phyloP scores from a whole-genome alignment of 2,797 vertebrate species.

The Pteronotus mesoamericanus region DNA sequence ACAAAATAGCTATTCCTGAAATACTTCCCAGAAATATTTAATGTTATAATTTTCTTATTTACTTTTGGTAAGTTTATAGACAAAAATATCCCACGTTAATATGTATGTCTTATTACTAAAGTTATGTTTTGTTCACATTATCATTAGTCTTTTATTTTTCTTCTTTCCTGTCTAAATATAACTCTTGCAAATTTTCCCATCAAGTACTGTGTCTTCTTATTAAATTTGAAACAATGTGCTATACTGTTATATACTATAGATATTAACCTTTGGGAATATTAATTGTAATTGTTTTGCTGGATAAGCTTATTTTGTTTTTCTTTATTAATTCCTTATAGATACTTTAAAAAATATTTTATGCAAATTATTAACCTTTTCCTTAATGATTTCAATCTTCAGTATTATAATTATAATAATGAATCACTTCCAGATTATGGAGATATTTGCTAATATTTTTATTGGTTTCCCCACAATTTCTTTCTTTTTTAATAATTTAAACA shows the following conservation, averaged over 20 bases:
- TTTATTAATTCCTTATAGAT: neutral
- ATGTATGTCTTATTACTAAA: neutral
- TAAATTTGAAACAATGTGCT: neutral
- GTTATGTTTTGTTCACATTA: neutral
- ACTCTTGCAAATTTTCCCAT: neutral
- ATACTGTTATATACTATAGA: neutral
- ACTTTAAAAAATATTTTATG: neutral
- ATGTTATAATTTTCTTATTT: neutral
- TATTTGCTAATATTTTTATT: neutral
- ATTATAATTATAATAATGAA: neutral
- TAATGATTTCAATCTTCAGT: neutral
- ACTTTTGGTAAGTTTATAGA: neutral
- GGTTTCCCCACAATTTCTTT: neutral
- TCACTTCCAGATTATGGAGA: neutral
- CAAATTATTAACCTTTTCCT: neutral
- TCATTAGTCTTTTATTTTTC: neutral
- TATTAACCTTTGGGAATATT: neutral
- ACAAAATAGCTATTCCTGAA: neutral
- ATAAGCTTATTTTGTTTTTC: neutral
- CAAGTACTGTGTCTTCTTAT: neutral
- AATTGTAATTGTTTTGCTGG: neutral
- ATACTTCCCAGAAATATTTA: neutral
- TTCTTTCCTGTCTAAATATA: neutral
- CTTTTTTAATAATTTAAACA: conserved; percentile 2
- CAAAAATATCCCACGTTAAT: neutral